Percentiles rank a stretch among this genome's conserved stretches.
These are phyloP conservation scores for Thunnus maccoyii DNA, from an alignment of 2,113 vertebrate genomes.

Conservation along the genomic window DNA sequence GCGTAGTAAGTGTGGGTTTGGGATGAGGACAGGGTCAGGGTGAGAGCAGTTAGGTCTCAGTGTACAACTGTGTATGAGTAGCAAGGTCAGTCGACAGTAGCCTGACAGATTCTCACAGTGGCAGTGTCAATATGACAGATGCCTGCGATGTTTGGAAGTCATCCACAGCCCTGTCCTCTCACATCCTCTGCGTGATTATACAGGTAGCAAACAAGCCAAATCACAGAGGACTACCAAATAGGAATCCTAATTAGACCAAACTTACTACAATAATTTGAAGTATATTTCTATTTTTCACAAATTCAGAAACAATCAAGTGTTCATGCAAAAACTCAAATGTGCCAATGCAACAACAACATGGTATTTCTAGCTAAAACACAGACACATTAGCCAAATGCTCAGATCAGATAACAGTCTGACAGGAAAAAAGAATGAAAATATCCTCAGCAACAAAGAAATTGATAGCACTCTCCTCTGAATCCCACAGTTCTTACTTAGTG, in stretches of 20 bases:
- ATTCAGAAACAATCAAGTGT: background rate
- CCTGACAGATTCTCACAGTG: constrained; percentile 65
- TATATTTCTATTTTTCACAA: background rate
- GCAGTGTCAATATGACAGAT: constrained; percentile 73
- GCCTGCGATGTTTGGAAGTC: constrained; percentile 72
- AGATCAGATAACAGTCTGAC: constrained; percentile 30
- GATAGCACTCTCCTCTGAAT: background rate
- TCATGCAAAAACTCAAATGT: background rate
- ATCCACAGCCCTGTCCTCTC: constrained; percentile 44
- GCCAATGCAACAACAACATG: background rate
- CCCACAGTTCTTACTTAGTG: background rate
- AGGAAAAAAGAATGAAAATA: constrained; percentile 19
- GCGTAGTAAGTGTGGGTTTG: background rate
- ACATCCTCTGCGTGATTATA: constrained; percentile 53
- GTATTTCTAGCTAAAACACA: constrained; percentile 36
- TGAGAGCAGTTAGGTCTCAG: constrained; percentile 18
- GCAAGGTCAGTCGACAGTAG: constrained; percentile 61
- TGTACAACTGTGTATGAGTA: constrained; percentile 48
- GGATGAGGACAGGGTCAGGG: constrained; percentile 3
- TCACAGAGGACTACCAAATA: constrained; percentile 8
- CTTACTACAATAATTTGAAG: background rate
- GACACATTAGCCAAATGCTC: constrained; percentile 14
- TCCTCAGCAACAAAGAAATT: background rate
- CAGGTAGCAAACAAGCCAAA: constrained; percentile 36
- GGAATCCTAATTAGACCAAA: constrained; percentile 12